Percentiles rank a stretch among this genome's conserved stretches.
Evolutionary conservation across 2,113 vertebrate genomes (phyloP).

Genomic region (Amphilophus citrinellus): DNA sequence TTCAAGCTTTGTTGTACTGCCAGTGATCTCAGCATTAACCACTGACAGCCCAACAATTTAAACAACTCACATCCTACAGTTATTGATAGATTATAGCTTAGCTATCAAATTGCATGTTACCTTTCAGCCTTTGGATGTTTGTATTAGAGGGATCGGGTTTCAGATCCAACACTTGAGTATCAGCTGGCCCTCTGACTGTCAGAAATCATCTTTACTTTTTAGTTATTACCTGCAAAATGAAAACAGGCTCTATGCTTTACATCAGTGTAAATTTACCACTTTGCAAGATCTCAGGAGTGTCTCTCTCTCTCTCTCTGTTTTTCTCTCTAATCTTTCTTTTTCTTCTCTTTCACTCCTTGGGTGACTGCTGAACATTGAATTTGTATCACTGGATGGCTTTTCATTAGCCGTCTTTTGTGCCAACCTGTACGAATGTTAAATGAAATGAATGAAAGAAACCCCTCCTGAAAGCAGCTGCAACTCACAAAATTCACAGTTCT

Average conservation of each 20-base stretch:
- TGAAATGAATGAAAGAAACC: not conserved
- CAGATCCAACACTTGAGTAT: not conserved
- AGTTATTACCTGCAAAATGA: not conserved
- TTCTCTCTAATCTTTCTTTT: not conserved
- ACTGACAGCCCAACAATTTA: not conserved
- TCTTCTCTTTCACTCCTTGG: not conserved
- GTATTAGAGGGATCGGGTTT: not conserved
- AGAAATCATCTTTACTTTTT: not conserved
- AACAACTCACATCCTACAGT: not conserved
- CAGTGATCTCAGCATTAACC: not conserved
- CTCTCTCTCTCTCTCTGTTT: not conserved
- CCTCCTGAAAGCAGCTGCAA: not conserved
- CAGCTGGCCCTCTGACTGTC: not conserved
- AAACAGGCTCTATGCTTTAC: not conserved
- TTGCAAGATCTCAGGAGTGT: not conserved
- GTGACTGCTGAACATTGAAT: not conserved
- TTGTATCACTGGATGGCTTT: not conserved
- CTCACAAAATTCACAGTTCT: not conserved
- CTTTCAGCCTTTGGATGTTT: not conserved
- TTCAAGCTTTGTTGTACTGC: not conserved
- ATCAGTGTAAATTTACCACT: not conserved
- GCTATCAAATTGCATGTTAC: not conserved
- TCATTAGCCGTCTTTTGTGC: not conserved
- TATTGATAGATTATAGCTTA: not conserved
- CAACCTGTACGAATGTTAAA: too few relatives aligned